Conservation (phyloP, 92 coral and sea anemone species). For the Palythoa heliodiscus region DNA sequence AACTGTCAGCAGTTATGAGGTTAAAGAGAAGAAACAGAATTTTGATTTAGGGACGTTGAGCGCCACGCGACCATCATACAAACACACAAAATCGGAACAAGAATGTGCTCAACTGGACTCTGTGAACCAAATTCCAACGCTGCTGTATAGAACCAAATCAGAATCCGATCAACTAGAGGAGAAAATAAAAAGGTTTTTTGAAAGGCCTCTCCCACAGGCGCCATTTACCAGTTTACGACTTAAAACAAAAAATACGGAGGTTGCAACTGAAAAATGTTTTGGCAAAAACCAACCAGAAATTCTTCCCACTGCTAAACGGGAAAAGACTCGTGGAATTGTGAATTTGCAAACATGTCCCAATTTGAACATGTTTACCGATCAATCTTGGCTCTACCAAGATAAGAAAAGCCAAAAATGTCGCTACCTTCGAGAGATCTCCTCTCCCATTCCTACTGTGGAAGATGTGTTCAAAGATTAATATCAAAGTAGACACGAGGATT, state of each 20-base stretch:
- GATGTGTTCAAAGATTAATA: constrained; percentile 52
- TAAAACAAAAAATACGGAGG: constrained; percentile 35
- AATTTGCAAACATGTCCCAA: constrained; percentile 78
- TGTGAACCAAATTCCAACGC: neutral
- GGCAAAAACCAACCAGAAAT: constrained; percentile 29
- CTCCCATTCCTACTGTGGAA: constrained; percentile 73
- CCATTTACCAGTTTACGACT: constrained; percentile 66
- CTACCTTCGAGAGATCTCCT: constrained; percentile 62
- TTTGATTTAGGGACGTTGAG: neutral
- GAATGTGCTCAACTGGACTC: neutral
- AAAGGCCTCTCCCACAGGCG: constrained; percentile 57
- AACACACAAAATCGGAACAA: neutral
- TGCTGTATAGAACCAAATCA: constrained; percentile 25
- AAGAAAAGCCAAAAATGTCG: constrained; percentile 59
- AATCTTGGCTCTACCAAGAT: constrained; percentile 82
- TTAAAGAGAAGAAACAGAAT: neutral
- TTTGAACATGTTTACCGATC: constrained; percentile 62
- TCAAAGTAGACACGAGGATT: neutral
- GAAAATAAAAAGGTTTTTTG: constrained; percentile 68
- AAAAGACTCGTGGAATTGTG: constrained; percentile 55
- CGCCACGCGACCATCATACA: neutral
- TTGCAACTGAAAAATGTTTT: constrained; percentile 19
- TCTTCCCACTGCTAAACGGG: constrained; percentile 39
- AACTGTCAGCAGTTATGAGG: neutral
- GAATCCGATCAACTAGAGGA: constrained; percentile 43